A percentile compares a stretch with the other conserved stretches of the same genome.
These are phyloP conservation scores for Chelonus formosanus DNA, from an alignment of 2,888 invertebrate species.

Conservation along the genomic window DNA sequence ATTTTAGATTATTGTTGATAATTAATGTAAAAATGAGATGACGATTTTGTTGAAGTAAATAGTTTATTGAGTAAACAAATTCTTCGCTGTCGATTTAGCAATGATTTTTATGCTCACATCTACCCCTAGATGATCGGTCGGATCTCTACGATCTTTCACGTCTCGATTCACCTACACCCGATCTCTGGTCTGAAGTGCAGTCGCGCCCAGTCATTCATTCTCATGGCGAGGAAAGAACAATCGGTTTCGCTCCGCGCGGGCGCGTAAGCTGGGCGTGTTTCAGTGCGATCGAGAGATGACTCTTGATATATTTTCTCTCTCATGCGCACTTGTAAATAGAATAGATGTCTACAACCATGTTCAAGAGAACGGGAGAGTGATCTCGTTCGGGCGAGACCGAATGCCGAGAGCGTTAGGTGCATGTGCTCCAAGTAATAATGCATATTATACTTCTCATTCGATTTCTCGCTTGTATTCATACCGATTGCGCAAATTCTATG, in stretches of 20 bases:
- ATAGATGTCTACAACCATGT: constrained; percentile 2
- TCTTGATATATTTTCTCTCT: constrained; percentile 20
- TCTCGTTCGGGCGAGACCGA: constrained; percentile 24
- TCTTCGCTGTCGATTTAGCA: no score
- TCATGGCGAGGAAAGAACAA: constrained; percentile 26
- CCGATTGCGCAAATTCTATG: constrained; percentile 18
- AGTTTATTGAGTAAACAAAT: no score
- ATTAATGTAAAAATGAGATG: no score
- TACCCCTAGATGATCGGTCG: constrained; percentile 2
- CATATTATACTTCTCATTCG: constrained; percentile 20
- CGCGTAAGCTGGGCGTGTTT: constrained; percentile 27
- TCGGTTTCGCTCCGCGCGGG: constrained; percentile 14
- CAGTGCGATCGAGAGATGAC: constrained; percentile 18
- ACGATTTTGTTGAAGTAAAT: no score
- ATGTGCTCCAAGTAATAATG: constrained; percentile 16
- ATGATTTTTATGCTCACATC: neutral
- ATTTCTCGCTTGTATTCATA: constrained; percentile 15
- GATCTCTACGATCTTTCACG: constrained; percentile 1
- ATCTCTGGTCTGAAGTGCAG: neutral
- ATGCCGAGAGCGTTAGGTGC: constrained; percentile 25
- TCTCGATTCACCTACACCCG: constrained; percentile 11
- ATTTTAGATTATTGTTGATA: no score
- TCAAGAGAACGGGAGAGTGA: constrained; percentile 21
- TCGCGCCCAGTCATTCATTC: constrained; percentile 22
- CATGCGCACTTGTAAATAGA: neutral